Percentiles rank a stretch among this genome's conserved stretches.
These are phyloP conservation scores for Erebia palarica DNA, from an alignment of 2,888 invertebrate genomes.

Conservation along the genomic window DNA sequence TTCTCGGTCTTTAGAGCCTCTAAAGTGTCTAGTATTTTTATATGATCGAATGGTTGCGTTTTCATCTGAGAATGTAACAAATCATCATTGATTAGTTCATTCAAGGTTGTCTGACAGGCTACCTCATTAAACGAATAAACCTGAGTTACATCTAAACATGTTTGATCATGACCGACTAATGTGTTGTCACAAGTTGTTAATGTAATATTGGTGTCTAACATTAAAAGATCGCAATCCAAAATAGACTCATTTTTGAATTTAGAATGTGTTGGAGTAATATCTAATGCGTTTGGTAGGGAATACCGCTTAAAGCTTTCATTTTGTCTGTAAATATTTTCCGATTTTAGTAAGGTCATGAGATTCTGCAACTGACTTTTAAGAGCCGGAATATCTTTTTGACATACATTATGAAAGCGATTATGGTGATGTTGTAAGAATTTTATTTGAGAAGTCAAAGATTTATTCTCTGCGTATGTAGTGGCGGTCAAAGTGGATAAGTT, in stretches of 20 bases:
- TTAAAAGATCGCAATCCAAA: constrained; percentile 69
- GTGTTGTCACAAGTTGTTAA: constrained; percentile 66
- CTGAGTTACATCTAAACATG: constrained; percentile 64
- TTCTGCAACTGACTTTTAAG: constrained; percentile 64
- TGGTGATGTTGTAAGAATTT: constrained; percentile 70
- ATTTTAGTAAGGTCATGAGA: constrained; percentile 60
- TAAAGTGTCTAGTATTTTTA: constrained; percentile 48
- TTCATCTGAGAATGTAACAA: constrained; percentile 48
- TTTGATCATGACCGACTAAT: constrained; percentile 62
- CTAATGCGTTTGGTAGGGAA: constrained; percentile 64
- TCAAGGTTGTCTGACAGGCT: constrained; percentile 54
- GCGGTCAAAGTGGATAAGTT: constrained; percentile 71
- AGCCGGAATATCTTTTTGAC: constrained; percentile 70
- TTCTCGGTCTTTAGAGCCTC: constrained; percentile 58
- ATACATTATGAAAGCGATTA: constrained; percentile 65
- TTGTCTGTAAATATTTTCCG: constrained; percentile 48
- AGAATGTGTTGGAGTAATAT: constrained; percentile 52
- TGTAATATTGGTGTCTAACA: constrained; percentile 75
- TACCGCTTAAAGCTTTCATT: constrained; percentile 60
- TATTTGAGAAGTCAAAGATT: constrained; percentile 65
- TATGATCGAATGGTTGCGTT: constrained; percentile 46
- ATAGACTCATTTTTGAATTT: constrained; percentile 69
- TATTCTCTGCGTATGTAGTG: constrained; percentile 73
- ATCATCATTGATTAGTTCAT: constrained; percentile 45
- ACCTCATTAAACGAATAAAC: constrained; percentile 56